phyloP scores from a whole-genome alignment of 2,888 invertebrate species.

The Drosophila pseudotakahashii region DNA sequence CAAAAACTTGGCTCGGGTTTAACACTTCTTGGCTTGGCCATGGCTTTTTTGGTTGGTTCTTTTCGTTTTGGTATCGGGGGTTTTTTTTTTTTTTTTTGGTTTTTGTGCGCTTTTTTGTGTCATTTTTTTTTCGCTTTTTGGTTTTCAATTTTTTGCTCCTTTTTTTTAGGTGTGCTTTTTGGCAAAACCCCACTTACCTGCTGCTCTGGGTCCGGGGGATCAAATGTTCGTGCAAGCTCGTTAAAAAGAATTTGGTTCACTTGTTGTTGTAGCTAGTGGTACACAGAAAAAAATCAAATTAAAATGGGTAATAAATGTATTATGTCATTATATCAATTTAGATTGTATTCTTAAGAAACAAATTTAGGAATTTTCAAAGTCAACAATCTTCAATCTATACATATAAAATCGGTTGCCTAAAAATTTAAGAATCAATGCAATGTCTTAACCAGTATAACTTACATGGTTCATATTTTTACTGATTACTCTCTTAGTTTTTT shows the following conservation, averaged over 20 bases:
- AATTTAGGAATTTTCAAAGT: no score
- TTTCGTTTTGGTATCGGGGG: no score
- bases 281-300: constrained; percentile 9
- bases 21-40: constrained; percentile 72
- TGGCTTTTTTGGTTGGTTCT: constrained; percentile 30
- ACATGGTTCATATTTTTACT: no score
- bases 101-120: constrained; percentile 4
- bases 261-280: constrained; percentile 59
- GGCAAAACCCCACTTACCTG: constrained; percentile 36
- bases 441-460: no score
- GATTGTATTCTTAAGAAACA: no score
- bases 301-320: neutral
- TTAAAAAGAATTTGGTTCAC: constrained; percentile 80
- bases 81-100: no score
- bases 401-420: no score
- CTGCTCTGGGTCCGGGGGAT: constrained; percentile 53
- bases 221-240: constrained; percentile 79
- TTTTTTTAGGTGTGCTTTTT: constrained; percentile 30
- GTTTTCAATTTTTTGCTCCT: constrained; percentile 22
- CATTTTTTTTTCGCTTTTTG: constrained; percentile 11
- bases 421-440: no score
- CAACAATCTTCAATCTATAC: no score
- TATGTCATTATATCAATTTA: neutral
- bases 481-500: no score
- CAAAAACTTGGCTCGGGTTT: constrained; percentile 71